Percentiles rank a stretch among this genome's conserved stretches.
phyloP scores from a whole-genome alignment of 2,797 vertebrate genomes.

The Sebastes trivittatus region DNA sequence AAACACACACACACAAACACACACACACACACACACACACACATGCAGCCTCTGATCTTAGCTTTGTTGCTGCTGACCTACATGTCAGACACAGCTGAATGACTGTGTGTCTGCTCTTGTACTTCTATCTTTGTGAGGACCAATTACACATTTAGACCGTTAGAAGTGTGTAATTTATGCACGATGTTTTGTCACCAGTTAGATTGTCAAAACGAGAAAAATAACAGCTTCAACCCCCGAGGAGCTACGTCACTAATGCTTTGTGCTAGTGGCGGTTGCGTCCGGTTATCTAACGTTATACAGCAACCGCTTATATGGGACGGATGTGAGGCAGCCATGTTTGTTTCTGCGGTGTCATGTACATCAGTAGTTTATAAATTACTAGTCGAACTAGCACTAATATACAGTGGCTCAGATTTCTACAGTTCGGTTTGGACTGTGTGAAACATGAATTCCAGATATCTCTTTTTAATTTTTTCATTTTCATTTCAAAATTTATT shows the following conservation, averaged over 20 bases:
- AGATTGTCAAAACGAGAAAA: too few species aligned
- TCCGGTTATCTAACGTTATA: too few species aligned
- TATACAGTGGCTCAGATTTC: background rate
- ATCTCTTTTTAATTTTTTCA: too few species aligned
- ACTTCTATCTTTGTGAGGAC: constrained; percentile 5
- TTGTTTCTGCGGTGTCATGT: background rate
- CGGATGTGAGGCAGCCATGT: background rate
- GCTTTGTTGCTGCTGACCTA: constrained; percentile 30
- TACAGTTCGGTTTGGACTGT: background rate
- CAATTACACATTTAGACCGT: background rate
- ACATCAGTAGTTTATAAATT: background rate
- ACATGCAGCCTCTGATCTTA: constrained; percentile 12
- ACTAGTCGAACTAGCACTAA: background rate
- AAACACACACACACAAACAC: background rate
- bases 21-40: background rate
- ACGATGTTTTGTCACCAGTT: too few species aligned
- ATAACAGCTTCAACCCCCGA: too few species aligned
- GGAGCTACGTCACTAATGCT: too few species aligned
- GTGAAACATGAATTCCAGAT: background rate
- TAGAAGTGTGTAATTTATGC: background rate
- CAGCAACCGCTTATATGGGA: background rate
- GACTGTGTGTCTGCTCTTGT: background rate
- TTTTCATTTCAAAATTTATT: too few species aligned
- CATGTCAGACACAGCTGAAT: constrained; percentile 38
- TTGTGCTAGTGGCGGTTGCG: too few species aligned